Evolutionary conservation across 2,797 vertebrate genomes (phyloP).

Genomic region (Silurus aristotelis): DNA sequence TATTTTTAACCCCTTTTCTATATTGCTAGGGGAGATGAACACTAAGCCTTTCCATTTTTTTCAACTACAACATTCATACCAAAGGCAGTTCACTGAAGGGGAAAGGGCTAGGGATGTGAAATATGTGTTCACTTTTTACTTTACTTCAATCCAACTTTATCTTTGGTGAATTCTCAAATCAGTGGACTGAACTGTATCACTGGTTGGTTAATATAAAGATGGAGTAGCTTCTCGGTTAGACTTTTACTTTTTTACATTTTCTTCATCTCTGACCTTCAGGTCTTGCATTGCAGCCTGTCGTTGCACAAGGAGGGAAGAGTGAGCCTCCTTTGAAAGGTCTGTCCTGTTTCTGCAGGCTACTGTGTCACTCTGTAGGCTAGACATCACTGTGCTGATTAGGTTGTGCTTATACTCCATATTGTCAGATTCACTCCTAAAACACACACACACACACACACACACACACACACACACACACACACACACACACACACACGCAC

Average conservation of each 20-base stretch:
- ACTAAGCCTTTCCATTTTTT: neutral
- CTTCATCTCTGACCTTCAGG: slow-evolving; percentile 65
- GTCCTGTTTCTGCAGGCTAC: slow-evolving; percentile 68
- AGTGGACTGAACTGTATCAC: neutral
- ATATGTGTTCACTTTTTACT: neutral
- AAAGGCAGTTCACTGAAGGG: neutral
- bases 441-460: neutral
- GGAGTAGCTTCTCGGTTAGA: neutral
- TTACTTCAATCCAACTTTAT: neutral
- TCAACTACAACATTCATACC: neutral
- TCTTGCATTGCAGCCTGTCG: slow-evolving; percentile 65
- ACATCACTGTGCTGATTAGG: slow-evolving; percentile 68
- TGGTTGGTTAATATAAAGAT: neutral
- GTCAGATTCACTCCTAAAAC: slow-evolving; percentile 63
- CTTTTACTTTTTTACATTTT: neutral
- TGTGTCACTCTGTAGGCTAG: slow-evolving; percentile 71
- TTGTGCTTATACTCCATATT: slow-evolving; percentile 69
- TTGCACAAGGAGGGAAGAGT: slow-evolving; percentile 53
- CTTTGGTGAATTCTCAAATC: neutral
- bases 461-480: neutral
- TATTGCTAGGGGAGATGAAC: neutral
- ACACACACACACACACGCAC: neutral
- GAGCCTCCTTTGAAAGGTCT: slow-evolving; percentile 63
- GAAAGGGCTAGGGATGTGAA: neutral
- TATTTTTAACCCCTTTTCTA: no score